A percentile compares a stretch with the other conserved stretches of the same genome.
These are phyloP conservation scores for Lycopodina hypogea DNA, from an alignment of 37 sponge, comb jelly and placozoan species.

Conservation along the genomic window DNA sequence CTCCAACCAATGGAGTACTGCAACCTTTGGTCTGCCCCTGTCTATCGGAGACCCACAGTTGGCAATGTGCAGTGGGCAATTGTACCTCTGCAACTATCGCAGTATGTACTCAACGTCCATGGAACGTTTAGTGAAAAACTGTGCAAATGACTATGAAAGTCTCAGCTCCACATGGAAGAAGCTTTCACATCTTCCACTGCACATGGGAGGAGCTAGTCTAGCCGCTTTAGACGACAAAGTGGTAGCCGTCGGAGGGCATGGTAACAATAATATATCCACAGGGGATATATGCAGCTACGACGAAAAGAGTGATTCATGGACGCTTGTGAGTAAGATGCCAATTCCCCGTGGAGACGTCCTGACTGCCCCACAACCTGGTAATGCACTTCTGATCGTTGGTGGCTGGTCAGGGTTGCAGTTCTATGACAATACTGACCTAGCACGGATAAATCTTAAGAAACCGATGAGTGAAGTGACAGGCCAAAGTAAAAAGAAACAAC, in stretches of 20 bases:
- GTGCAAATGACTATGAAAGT: background rate
- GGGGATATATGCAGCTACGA: background rate
- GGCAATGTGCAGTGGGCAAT: background rate
- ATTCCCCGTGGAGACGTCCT: background rate
- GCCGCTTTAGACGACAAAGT: background rate
- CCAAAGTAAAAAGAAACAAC: no score
- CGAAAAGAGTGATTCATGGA: background rate
- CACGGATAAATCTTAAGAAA: no score
- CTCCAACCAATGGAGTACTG: background rate
- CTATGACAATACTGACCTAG: background rate
- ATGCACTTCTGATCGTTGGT: conserved; percentile 3
- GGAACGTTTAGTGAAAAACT: background rate
- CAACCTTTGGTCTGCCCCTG: background rate
- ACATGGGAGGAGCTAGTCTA: background rate
- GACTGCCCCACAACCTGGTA: background rate
- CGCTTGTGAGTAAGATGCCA: background rate
- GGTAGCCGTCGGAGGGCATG: conserved; percentile 2
- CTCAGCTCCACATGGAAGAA: background rate
- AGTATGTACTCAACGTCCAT: background rate
- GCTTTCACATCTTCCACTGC: background rate
- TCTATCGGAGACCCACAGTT: background rate
- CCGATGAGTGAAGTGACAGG: no score
- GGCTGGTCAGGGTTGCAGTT: background rate
- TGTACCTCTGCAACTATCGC: background rate
- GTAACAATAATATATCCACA: background rate